Conservation (phyloP, 2,797 vertebrate genomes). For the Anableps anableps region DNA sequence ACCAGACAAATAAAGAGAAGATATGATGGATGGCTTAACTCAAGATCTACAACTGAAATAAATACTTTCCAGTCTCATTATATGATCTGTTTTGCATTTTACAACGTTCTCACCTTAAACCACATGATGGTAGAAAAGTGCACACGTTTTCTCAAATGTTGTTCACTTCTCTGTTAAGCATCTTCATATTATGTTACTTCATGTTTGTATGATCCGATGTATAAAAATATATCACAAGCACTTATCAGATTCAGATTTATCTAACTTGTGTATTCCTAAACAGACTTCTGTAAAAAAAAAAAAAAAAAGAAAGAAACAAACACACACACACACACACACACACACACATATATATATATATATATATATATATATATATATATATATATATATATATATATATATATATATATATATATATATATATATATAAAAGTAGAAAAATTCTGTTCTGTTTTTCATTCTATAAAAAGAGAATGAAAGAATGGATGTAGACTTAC, state of each 20-base stretch:
- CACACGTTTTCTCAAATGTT: background rate
- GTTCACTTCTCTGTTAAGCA: background rate
- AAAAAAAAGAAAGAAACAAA: too few species aligned
- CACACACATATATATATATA: too few species aligned
- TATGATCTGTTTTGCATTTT: background rate
- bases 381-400: too few species aligned
- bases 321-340: too few species aligned
- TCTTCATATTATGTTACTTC: background rate
- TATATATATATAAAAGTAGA: too few species aligned
- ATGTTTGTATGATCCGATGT: background rate
- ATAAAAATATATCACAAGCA: background rate
- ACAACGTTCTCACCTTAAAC: background rate
- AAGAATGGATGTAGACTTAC: background rate
- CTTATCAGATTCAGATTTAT: background rate
- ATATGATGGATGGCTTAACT: constrained; percentile 9
- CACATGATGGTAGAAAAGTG: background rate
- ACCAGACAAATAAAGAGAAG: constrained; percentile 5
- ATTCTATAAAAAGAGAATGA: background rate
- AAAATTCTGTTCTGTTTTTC: too few species aligned
- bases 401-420: too few species aligned
- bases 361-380: too few species aligned
- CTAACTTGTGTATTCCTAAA: background rate
- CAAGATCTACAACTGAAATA: constrained; percentile 14
- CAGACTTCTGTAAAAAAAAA: background rate
- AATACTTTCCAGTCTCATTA: background rate